Evolutionary conservation across 2,888 invertebrate species (phyloP).

Genomic region (Cerceris rybyensis): DNA sequence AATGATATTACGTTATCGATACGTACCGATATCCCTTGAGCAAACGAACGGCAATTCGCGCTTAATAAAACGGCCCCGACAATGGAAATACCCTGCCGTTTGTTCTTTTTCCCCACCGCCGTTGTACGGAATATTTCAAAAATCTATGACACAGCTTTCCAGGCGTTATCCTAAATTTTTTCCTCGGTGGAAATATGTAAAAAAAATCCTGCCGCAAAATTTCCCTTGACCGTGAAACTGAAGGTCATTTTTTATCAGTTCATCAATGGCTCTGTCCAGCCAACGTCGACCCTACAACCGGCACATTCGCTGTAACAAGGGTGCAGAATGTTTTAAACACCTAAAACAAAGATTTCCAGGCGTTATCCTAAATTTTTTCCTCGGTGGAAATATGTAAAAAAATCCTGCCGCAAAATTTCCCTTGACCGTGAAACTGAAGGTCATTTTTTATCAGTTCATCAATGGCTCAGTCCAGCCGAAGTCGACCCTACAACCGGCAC

Average conservation of each 20-base stretch:
- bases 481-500: too few species aligned
- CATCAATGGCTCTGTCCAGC: too few species aligned
- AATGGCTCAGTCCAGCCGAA: too few species aligned
- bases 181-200: too few species aligned
- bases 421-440: too few species aligned
- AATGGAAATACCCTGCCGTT: background rate
- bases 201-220: background rate
- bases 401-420: background rate
- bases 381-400: background rate
- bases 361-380: too few species aligned
- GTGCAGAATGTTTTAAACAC: background rate
- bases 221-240: too few species aligned
- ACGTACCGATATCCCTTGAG: background rate
- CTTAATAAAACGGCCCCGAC: background rate
- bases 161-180: too few species aligned
- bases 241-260: too few species aligned
- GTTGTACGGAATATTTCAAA: background rate
- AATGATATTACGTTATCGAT: slow-evolving; percentile 37
- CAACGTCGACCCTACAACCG: too few species aligned
- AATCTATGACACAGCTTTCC: background rate
- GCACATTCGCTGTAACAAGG: too few species aligned
- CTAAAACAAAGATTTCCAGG: background rate
- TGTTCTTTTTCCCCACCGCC: background rate
- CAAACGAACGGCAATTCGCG: slow-evolving; percentile 5
- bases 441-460: too few species aligned